Conservation (phyloP, 1,140 invertebrate species). For the Zaprionus kolodkinae region DNA sequence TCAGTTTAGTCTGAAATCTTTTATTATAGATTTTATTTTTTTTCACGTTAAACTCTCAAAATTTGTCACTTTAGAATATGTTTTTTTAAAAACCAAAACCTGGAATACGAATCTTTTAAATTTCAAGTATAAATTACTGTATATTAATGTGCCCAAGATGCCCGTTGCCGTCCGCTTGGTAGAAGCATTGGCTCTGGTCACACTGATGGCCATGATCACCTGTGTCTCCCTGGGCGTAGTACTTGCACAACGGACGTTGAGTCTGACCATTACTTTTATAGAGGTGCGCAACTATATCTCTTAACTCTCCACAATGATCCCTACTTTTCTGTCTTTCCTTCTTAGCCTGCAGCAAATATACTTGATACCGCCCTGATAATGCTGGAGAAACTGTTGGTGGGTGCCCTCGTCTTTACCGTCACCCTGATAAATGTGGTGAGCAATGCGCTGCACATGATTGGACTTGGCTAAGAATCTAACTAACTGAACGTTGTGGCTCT, state of each 20-base stretch:
- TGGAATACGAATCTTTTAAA: neutral
- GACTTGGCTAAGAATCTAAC: conserved; percentile 37
- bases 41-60: neutral
- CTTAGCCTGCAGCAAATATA: conserved; percentile 64
- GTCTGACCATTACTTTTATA: conserved; percentile 41
- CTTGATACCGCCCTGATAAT: conserved; percentile 31
- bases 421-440: conserved; percentile 50
- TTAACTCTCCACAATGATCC: neutral
- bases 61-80: neutral
- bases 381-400: conserved; percentile 60
- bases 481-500: neutral
- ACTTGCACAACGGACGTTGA: conserved; percentile 47
- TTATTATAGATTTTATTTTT: neutral
- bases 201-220: conserved; percentile 61
- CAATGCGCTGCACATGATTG: conserved; percentile 39
- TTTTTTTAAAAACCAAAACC: neutral
- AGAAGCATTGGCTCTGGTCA: conserved; percentile 58
- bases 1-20: neutral
- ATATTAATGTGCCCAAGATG: conserved; percentile 36
- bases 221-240: conserved; percentile 59
- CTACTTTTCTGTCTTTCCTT: neutral
- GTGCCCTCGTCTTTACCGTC: conserved; percentile 28
- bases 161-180: conserved; percentile 62
- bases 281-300: conserved; percentile 34
- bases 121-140: neutral